Percentiles rank a stretch among this genome's conserved stretches.
These are phyloP conservation scores for Dendrocincla tyrannina DNA, from an alignment of 2,797 vertebrate species.

Conservation along the genomic window DNA sequence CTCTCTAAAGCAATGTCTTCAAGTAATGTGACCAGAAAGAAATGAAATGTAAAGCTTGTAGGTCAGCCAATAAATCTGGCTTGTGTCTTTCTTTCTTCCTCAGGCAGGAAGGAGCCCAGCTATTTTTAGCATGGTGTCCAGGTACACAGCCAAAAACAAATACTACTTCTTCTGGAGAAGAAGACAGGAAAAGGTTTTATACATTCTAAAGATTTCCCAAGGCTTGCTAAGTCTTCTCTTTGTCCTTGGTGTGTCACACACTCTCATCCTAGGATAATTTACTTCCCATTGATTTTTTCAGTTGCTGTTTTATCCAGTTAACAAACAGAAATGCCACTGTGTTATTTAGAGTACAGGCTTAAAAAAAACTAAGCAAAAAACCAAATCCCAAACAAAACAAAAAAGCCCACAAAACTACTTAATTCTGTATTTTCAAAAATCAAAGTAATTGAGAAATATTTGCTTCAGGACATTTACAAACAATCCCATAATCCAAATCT, in stretches of 20 bases:
- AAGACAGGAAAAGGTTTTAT: not conserved
- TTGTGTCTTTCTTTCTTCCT: constrained; percentile 38
- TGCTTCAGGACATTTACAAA: not conserved
- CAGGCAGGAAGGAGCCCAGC: constrained; percentile 26
- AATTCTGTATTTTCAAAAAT: not conserved
- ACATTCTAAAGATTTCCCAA: not conserved
- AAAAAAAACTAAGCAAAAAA: not conserved
- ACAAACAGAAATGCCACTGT: not conserved
- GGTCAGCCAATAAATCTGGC: constrained; percentile 46
- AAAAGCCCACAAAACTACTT: not conserved
- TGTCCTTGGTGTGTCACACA: not conserved
- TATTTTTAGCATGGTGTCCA: constrained; percentile 50
- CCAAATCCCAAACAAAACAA: not conserved
- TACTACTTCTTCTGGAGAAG: constrained; percentile 12
- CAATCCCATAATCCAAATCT: not conserved
- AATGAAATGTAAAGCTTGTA: constrained; percentile 9
- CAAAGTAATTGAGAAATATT: not conserved
- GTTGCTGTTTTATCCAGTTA: not conserved
- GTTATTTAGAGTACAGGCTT: not conserved
- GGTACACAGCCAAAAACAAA: constrained; percentile 39
- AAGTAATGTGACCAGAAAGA: constrained; percentile 11
- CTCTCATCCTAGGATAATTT: not conserved
- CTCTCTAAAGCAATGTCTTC: not conserved
- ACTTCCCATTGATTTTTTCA: not conserved
- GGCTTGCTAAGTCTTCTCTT: not conserved